These are phyloP conservation scores for Temnopleurus reevesii DNA, from an alignment of 53 echinoderm and acorn worm genomes.

Conservation along the genomic window DNA sequence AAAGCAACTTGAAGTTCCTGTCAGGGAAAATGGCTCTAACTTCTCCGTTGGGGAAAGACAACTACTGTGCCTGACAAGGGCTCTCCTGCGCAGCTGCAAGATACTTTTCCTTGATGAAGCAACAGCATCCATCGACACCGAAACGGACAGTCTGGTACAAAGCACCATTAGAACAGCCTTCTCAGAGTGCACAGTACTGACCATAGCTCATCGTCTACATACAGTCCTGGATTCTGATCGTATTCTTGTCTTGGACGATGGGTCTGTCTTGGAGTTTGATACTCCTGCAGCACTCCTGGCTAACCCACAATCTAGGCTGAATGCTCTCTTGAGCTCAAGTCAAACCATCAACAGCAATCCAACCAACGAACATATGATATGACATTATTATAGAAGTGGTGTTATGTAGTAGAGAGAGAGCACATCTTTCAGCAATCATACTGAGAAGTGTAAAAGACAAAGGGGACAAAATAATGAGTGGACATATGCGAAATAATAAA, in stretches of 20 bases:
- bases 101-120: slow-evolving; percentile 95
- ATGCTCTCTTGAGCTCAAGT: background rate
- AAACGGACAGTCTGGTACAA: slow-evolving; percentile 91
- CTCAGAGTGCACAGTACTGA: slow-evolving; percentile 86
- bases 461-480: too few relatives aligned
- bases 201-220: slow-evolving; percentile 93
- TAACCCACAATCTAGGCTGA: slow-evolving; percentile 29
- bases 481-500: too few relatives aligned
- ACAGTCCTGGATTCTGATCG: slow-evolving; percentile 90
- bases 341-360: too few relatives aligned
- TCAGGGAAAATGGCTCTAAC: slow-evolving; percentile 89
- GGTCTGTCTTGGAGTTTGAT: slow-evolving; percentile 18
- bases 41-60: slow-evolving; percentile 97
- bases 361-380: too few relatives aligned
- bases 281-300: slow-evolving; percentile 64
- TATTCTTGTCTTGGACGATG: slow-evolving; percentile 90
- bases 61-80: slow-evolving; percentile 91
- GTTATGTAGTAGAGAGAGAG: too few relatives aligned
- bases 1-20: slow-evolving; percentile 72
- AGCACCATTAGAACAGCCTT: slow-evolving; percentile 86
- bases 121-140: slow-evolving; percentile 91
- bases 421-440: too few relatives aligned
- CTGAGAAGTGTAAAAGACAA: too few relatives aligned
- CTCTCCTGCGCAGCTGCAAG: slow-evolving; percentile 89
- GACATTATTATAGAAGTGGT: too few relatives aligned